Percentiles rank a stretch among this genome's conserved stretches.
Conservation (phyloP, 2,113 vertebrate genomes). For the Microcebus tavaratra region DNA sequence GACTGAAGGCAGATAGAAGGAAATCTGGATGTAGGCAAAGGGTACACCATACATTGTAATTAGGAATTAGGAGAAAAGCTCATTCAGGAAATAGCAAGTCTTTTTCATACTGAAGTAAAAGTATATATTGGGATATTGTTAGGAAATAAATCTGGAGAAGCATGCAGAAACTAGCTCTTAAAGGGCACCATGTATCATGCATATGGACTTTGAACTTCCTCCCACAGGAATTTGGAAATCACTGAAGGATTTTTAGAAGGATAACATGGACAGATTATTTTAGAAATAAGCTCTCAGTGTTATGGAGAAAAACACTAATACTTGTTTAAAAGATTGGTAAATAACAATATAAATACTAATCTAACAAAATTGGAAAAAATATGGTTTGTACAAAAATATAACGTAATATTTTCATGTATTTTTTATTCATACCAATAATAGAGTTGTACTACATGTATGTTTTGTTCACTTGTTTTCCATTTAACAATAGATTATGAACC, state of each 20-base stretch:
- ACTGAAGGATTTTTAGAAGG: neutral
- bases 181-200: neutral
- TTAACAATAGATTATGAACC: neutral
- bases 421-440: neutral
- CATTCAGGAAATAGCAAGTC: neutral
- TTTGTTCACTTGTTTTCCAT: neutral
- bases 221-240: neutral
- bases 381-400: neutral
- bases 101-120: neutral
- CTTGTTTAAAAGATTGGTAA: neutral
- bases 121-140: neutral
- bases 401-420: neutral
- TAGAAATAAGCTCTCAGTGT: neutral
- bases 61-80: neutral
- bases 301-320: neutral
- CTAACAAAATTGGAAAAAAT: neutral
- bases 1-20: neutral
- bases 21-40: neutral
- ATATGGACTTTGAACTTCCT: neutral
- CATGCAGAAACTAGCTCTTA: neutral
- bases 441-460: neutral
- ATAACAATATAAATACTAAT: neutral
- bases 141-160: neutral
- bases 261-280: neutral
- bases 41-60: neutral